Evolutionary conservation across 2,888 invertebrate species (phyloP).

Genomic region (Epinotia ramella): DNA sequence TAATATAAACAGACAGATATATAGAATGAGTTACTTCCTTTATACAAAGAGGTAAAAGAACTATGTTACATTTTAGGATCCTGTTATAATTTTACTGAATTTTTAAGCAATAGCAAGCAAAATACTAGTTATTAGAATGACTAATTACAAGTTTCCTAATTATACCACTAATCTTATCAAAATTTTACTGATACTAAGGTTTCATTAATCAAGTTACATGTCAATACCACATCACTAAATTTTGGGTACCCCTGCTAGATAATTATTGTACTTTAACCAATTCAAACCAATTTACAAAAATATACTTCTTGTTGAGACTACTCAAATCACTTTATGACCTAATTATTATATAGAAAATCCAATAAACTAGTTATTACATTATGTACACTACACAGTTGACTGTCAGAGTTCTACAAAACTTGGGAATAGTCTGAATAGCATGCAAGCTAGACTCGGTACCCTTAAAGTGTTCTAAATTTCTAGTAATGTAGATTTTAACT

Average conservation of each 20-base stretch:
- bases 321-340: background rate
- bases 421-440: background rate
- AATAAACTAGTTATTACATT: background rate
- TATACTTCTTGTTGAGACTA: background rate
- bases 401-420: no score
- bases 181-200: background rate
- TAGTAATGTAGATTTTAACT: background rate
- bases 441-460: background rate
- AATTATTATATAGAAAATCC: background rate
- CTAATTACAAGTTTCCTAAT: background rate
- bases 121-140: background rate
- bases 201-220: background rate
- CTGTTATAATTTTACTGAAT: background rate
- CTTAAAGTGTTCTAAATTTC: background rate
- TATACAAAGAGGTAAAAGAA: background rate
- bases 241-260: background rate
- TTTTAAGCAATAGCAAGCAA: background rate
- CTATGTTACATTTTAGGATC: background rate
- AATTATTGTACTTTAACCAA: background rate
- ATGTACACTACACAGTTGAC: no score
- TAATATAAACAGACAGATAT: no score
- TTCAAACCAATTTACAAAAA: background rate
- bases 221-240: background rate
- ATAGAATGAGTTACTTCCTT: no score
- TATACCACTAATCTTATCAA: background rate